Conservation (phyloP, 2,113 vertebrate species). For the Microcebus ravelobensis region DNA sequence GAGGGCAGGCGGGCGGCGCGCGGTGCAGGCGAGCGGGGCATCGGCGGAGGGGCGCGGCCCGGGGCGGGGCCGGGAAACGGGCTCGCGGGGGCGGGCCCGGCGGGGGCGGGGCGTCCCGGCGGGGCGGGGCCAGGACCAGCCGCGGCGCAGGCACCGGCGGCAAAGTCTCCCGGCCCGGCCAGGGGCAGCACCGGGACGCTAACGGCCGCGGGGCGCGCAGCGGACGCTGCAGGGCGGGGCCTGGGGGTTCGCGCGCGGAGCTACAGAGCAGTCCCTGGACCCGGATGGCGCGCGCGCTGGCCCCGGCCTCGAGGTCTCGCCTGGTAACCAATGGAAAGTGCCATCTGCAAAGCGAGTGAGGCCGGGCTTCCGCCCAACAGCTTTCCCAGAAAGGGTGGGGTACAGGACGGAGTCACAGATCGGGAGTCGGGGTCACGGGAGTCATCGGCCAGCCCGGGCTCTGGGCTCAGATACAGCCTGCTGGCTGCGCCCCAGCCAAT, state of each 20-base stretch:
- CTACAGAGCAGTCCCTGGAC: neutral
- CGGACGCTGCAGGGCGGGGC: neutral
- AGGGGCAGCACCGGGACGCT: neutral
- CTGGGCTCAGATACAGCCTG: neutral
- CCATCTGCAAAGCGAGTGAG: neutral
- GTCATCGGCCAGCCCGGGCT: neutral
- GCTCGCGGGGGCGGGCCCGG: neutral
- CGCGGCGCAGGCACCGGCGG: neutral
- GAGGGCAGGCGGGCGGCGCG: conserved; percentile 45
- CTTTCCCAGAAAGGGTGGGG: neutral
- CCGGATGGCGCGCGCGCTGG: neutral
- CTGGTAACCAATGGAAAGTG: neutral
- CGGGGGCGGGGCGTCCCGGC: neutral
- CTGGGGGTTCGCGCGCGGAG: neutral
- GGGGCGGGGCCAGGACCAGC: neutral
- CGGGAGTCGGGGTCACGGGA: neutral
- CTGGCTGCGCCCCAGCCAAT: neutral
- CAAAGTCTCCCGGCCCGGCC: neutral
- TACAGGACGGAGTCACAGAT: neutral
- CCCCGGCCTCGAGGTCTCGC: accelerated
- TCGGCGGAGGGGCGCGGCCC: conserved; percentile 67
- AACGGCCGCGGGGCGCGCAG: accelerated
- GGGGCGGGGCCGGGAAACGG: conserved; percentile 21
- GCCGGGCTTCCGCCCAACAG: neutral
- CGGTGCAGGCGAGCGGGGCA: neutral